A percentile compares a stretch with the other conserved stretches of the same genome.
phyloP scores from a whole-genome alignment of 2,888 invertebrate species.

The Eristalis pertinax region DNA sequence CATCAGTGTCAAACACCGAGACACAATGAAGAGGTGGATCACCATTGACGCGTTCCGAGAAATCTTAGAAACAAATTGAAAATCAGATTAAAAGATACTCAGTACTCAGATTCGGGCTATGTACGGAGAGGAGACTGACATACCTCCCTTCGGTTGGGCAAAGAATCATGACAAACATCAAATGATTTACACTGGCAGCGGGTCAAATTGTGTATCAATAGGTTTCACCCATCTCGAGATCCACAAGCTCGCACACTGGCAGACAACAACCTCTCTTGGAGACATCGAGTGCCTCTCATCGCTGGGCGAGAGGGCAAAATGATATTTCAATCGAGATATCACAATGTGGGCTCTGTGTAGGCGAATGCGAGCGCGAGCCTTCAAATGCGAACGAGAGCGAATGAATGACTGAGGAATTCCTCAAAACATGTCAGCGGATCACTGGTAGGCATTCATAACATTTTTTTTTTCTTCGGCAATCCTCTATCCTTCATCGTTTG shows the following conservation, averaged over 20 bases:
- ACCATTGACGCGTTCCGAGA: constrained; percentile 62
- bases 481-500: not conserved
- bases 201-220: constrained; percentile 62
- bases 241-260: constrained; percentile 19
- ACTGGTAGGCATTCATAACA: constrained; percentile 26
- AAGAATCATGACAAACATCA: constrained; percentile 60
- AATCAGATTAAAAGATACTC: constrained; percentile 61
- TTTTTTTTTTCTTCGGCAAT: constrained; percentile 10
- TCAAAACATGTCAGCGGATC: constrained; percentile 59
- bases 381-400: constrained; percentile 32
- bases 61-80: constrained; percentile 66
- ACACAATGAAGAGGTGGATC: constrained; percentile 63
- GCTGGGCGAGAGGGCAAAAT: constrained; percentile 46
- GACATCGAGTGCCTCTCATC: constrained; percentile 67
- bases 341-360: constrained; percentile 39
- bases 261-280: constrained; percentile 54
- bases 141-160: constrained; percentile 1
- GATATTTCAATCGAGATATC: constrained; percentile 59
- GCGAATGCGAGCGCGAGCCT: constrained; percentile 16
- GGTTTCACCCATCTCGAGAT: constrained; percentile 46
- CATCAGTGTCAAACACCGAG: constrained; percentile 57
- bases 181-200: constrained; percentile 58
- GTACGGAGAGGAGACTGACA: constrained; percentile 1
- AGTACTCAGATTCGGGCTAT: constrained; percentile 14
- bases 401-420: constrained; percentile 50